Percentiles rank a stretch among this genome's conserved stretches.
Conservation (phyloP, 2,113 vertebrate species). For the Acrocephalus arundinaceus region DNA sequence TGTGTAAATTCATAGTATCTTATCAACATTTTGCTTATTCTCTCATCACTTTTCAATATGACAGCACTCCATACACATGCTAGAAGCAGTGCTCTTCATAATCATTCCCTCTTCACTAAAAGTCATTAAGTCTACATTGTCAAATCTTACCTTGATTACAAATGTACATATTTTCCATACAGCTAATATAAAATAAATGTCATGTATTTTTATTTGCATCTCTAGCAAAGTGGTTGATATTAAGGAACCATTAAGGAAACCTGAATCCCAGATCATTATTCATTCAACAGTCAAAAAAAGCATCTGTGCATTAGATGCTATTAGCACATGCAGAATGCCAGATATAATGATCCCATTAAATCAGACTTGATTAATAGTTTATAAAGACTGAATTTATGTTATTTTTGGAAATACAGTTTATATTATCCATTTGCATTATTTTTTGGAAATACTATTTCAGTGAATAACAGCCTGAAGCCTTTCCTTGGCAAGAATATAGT, state of each 20-base stretch:
- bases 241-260: slow-evolving; percentile 74
- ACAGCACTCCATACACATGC: slow-evolving; percentile 2
- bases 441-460: slow-evolving; percentile 43
- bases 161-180: slow-evolving; percentile 57
- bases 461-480: slow-evolving; percentile 22
- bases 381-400: slow-evolving; percentile 70
- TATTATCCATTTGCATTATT: slow-evolving; percentile 20
- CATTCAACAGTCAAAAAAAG: slow-evolving; percentile 68
- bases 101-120: slow-evolving; percentile 56
- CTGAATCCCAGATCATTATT: slow-evolving; percentile 73
- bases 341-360: slow-evolving; percentile 77
- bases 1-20: slow-evolving; percentile 1
- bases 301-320: slow-evolving; percentile 70
- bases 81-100: slow-evolving; percentile 46
- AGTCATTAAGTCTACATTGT: slow-evolving; percentile 54
- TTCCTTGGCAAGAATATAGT: not conserved
- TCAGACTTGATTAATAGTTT: slow-evolving; percentile 75
- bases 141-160: slow-evolving; percentile 72
- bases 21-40: slow-evolving; percentile 2
- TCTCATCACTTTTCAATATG: not conserved
- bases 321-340: slow-evolving; percentile 73
- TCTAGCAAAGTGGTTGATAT: slow-evolving; percentile 71
- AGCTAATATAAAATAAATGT: slow-evolving; percentile 72
- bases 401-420: slow-evolving; percentile 69
- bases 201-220: slow-evolving; percentile 60